These are phyloP conservation scores for Calvadosia cruxmelitensis DNA, from an alignment of 30 jellyfish, hydroid and myxozoan genomes.

Conservation along the genomic window DNA sequence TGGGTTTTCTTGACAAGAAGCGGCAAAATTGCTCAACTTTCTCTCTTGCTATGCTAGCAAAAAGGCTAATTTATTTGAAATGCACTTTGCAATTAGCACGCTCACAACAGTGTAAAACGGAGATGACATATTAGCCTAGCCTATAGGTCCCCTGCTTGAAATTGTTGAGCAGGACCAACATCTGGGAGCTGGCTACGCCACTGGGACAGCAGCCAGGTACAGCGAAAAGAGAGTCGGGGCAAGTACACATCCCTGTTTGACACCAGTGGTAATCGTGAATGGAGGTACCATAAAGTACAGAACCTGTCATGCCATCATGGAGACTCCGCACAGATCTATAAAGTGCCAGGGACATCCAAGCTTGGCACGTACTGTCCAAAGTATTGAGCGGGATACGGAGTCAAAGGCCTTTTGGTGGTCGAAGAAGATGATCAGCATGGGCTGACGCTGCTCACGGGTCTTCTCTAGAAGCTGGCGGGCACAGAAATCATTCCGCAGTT, in stretches of 20 bases:
- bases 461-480: conserved; percentile 1
- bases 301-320: conserved; percentile 5
- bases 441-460: background rate
- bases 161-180: too few species aligned
- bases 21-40: too few species aligned
- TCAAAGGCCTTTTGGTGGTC: conserved; percentile 4
- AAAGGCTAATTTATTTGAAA: too few species aligned
- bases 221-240: conserved; percentile 14
- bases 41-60: too few species aligned
- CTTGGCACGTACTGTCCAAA: background rate
- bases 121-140: too few species aligned
- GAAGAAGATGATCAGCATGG: background rate
- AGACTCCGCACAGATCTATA: background rate
- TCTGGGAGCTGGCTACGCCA: too few species aligned
- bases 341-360: conserved; percentile 21
- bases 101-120: too few species aligned
- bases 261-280: conserved; percentile 5
- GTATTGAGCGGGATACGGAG: conserved; percentile 10
- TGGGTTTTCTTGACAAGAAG: too few species aligned
- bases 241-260: conserved; percentile 22
- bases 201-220: conserved; percentile 4
- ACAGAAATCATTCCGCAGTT: conserved; percentile 12
- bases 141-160: too few species aligned
- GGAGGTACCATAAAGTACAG: conserved; percentile 5
- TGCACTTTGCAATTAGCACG: too few species aligned